Base-by-base conservation (phyloP, 2,113 vertebrate species). In the Mesocricetus auratus region DNA sequence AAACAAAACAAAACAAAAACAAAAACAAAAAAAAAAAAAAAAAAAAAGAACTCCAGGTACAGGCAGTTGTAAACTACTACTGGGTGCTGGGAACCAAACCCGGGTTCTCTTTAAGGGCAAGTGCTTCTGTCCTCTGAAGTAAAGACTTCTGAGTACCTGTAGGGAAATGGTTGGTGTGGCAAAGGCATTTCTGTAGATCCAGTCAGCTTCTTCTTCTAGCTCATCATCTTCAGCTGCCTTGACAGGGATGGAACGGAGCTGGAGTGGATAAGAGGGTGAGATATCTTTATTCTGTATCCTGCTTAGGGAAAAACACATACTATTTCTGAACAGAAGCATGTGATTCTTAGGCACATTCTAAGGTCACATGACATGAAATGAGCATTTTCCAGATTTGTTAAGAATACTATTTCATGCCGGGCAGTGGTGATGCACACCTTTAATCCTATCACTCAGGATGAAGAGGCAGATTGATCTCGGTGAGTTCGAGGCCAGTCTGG, bases 181-280 rank as follows among this genome's bases (percentile, higher is more conserved):
- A 98, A 99, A 99, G 0, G 99, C 99, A 26, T 99, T 99, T 97
- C 99, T 99, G 78, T 99, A 99, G 98, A 99, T 99, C 99, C 99
- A 99, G 96, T 99, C 99, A 29, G 99, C 99, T 97, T 99, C 99
- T n/a, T 99, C 99, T 96, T 99, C 99, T 83, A 99, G 98, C 96
- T 99, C 99, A 47, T 99, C 99, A 90, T 99, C 99, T 98, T 99
- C 99, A 93, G 99, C 99, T 9, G 97, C 99, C 97, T 99, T 99
- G 91, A 99, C 99, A 0, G 99, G 99, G 88, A 99, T 99, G 78
- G 99, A 98, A 77, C 99, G 98, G 85, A 99, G 97, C 99, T 99
- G 90, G 12, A n/a, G 82, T 60, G 69, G 77, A 58, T 13, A 95
- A 77, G 36, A 90, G 31, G 64, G 69, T 19, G 53, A 95, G 47